phyloP scores from a whole-genome alignment of 2,113 vertebrate species.

The Echinops telfairi region DNA sequence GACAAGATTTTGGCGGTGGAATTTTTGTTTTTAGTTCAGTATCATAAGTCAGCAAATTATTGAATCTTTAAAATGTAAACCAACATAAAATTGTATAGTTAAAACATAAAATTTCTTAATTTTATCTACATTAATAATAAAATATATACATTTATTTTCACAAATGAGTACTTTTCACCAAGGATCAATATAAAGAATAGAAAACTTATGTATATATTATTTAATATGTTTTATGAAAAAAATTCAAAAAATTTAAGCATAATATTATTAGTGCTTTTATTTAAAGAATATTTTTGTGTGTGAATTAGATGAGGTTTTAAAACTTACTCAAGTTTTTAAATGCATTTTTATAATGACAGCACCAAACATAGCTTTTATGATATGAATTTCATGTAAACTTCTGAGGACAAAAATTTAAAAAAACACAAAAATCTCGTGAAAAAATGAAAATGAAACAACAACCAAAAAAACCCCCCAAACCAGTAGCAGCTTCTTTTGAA shows the following conservation, averaged over 20 bases:
- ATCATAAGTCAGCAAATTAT: background rate
- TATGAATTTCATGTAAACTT: conserved; percentile 27
- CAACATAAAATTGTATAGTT: too few species aligned
- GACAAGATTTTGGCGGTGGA: background rate
- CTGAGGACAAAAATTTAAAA: background rate
- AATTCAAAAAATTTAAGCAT: too few species aligned
- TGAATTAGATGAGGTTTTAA: too few species aligned
- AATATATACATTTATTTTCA: too few species aligned
- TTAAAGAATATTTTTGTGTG: too few species aligned
- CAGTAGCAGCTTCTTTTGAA: background rate
- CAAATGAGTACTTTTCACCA: too few species aligned
- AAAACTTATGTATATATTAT: too few species aligned
- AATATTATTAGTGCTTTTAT: too few species aligned
- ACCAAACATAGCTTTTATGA: conserved; percentile 19
- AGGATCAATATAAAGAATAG: too few species aligned
- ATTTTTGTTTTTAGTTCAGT: background rate
- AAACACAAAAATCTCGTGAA: background rate
- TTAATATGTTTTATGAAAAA: too few species aligned
- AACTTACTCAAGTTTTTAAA: background rate
- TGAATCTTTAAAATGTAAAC: background rate
- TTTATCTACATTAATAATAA: too few species aligned
- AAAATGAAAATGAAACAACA: background rate
- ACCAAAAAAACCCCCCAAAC: background rate
- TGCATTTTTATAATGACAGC: background rate
- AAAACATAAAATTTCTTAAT: too few species aligned